Base-by-base conservation (phyloP, 2,113 vertebrate species). In the Redunca redunca region DNA sequence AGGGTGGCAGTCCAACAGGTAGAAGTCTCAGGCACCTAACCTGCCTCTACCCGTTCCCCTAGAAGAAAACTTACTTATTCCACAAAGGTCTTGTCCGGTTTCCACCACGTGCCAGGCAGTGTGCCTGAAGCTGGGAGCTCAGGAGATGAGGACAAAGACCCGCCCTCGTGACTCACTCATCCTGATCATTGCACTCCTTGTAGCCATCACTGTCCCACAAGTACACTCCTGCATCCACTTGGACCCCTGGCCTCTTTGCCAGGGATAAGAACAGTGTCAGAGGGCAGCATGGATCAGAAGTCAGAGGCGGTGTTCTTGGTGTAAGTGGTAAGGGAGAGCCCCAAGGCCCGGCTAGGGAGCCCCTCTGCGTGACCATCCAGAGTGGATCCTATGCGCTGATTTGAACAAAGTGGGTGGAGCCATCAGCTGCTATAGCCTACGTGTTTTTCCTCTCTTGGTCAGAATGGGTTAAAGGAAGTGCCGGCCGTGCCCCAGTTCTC, bases 401-500 rank as follows among this genome's bases (percentile, higher is more conserved):
- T 16, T 14, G 81, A 67, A 50, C 43, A 19, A 36, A 15, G 50
- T 2, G 3, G 21, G 33, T 2, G 28, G 40, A 87, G 43, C 77
- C 87, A 8, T 36, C 25, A 3, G 21, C 25, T 19, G 8, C 4
- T 64, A 3, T 3, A 36, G 33, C 46, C 55, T 28, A 19, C 13
- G 3, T 2, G 21, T 23, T 28, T 78, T 11, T 15, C 74, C 78
- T 67, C 93, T 96, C 82, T 71, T 53, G 96, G 58, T 81, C 96
- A 80, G 89, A 97, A 85, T 87, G 98, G 83, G 98, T 98, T 98
- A 98, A 97, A 36, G 11, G 43, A 94, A 90, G 95, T 94, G 80
- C 92, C 52, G 67, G 53, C 92, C 3, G 84, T 98, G 98, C 90
- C 98, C 98, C 93, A 98, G 78, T 98, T 99, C 95, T 93, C 94